These are phyloP conservation scores for Ferdinandea cuprea DNA, from an alignment of 2,888 invertebrate genomes.

Conservation along the genomic window DNA sequence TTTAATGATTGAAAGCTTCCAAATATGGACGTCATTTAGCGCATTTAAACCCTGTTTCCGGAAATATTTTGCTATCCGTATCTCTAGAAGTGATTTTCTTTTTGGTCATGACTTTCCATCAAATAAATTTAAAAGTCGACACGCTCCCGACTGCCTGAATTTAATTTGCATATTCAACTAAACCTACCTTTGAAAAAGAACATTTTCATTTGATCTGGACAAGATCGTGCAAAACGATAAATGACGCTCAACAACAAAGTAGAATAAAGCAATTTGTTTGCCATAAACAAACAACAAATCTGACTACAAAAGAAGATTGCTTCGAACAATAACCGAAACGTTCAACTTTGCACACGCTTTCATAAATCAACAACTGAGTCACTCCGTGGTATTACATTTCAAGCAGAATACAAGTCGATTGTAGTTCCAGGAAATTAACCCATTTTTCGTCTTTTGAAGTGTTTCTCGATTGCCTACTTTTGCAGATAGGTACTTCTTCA, in stretches of 20 bases:
- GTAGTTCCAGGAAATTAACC: constrained; percentile 42
- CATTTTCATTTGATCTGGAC: neutral
- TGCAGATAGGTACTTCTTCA: neutral
- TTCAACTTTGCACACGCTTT: constrained; percentile 15
- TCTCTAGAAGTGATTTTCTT: neutral
- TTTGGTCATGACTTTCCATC: no score
- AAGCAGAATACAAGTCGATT: constrained; percentile 7
- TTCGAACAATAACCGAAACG: constrained; percentile 16
- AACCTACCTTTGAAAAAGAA: neutral
- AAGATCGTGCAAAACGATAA: neutral
- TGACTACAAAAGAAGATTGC: neutral
- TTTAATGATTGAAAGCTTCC: no score
- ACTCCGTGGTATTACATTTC: constrained; percentile 14
- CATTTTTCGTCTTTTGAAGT: constrained; percentile 30
- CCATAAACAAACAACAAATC: constrained; percentile 7
- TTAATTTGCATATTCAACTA: neutral
- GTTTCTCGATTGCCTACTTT: constrained; percentile 28
- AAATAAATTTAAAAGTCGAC: neutral
- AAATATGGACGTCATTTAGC: constrained; percentile 9
- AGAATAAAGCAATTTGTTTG: constrained; percentile 3
- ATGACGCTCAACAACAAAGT: neutral
- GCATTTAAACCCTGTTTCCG: constrained; percentile 28
- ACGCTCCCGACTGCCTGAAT: neutral
- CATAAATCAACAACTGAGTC: constrained; percentile 17
- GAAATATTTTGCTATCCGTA: constrained; percentile 16